Evolutionary conservation across 2,888 invertebrate species (phyloP).

Genomic region (Lissocephala sabroskyi): DNA sequence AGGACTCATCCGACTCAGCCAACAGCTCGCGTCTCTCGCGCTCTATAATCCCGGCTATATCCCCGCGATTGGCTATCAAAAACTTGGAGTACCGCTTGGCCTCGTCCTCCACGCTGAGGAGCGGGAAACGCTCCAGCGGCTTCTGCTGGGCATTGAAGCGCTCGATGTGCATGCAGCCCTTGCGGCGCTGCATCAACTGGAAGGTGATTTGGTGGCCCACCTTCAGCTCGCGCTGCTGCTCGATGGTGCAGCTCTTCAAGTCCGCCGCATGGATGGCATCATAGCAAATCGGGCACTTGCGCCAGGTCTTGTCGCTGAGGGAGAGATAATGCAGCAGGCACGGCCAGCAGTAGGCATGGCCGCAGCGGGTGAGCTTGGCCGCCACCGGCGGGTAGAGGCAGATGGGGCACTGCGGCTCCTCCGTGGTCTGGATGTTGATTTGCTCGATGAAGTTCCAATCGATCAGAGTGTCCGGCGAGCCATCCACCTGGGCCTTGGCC

Average conservation of each 20-base stretch:
- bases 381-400: slow-evolving; percentile 90
- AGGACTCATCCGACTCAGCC: slow-evolving; percentile 79
- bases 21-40: slow-evolving; percentile 82
- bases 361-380: slow-evolving; percentile 94
- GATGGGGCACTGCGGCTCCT: slow-evolving; percentile 88
- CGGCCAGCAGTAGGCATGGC: slow-evolving; percentile 97
- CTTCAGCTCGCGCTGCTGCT: slow-evolving; percentile 63
- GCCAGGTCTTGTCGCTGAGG: slow-evolving; percentile 85
- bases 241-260: slow-evolving; percentile 81
- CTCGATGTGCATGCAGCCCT: slow-evolving; percentile 74
- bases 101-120: slow-evolving; percentile 73
- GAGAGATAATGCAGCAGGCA: slow-evolving; percentile 94
- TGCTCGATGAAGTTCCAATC: slow-evolving; percentile 95
- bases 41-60: slow-evolving; percentile 81
- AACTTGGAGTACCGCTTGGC: slow-evolving; percentile 78
- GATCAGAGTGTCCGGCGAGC: slow-evolving; percentile 90
- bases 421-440: slow-evolving; percentile 82
- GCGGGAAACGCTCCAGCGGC: slow-evolving; percentile 61
- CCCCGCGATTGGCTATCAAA: slow-evolving; percentile 79
- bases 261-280: slow-evolving; percentile 85
- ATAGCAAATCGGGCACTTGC: slow-evolving; percentile 94
- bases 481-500: slow-evolving; percentile 81
- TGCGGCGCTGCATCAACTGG: slow-evolving; percentile 88
- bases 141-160: slow-evolving; percentile 31
- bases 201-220: slow-evolving; percentile 82